Percentiles rank a stretch among this genome's conserved stretches.
Evolutionary conservation across 2,888 invertebrate species (phyloP).

Genomic region (Tenthredo distinguenda): DNA sequence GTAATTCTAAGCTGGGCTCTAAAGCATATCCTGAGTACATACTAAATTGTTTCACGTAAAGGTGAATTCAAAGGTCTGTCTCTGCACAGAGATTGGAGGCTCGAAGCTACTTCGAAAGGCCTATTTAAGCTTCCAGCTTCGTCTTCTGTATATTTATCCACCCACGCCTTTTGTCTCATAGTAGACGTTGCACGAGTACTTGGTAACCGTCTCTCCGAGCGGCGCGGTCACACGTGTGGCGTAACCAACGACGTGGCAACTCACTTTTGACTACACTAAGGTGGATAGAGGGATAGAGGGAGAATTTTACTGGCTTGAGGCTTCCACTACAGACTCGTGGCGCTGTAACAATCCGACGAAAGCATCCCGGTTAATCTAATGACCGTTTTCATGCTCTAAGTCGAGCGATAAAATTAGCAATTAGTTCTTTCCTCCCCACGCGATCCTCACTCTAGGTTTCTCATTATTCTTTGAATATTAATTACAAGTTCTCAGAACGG

Average conservation of each 20-base stretch:
- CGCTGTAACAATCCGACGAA: neutral
- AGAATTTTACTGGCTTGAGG: neutral
- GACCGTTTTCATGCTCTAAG: neutral
- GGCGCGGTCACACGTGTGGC: slow-evolving; percentile 5
- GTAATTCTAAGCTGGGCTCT: neutral
- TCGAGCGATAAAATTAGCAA: neutral
- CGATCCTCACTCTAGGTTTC: neutral
- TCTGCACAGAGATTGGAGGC: neutral
- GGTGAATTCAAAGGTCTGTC: neutral
- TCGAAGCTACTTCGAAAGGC: slow-evolving; percentile 3
- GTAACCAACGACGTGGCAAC: slow-evolving; percentile 30
- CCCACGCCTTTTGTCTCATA: slow-evolving; percentile 13
- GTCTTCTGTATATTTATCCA: slow-evolving; percentile 8
- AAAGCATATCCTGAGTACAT: neutral
- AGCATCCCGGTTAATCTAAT: neutral
- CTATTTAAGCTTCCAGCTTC: slow-evolving; percentile 7
- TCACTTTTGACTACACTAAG: neutral
- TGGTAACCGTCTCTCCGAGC: neutral
- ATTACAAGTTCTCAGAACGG: neutral
- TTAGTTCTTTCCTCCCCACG: neutral
- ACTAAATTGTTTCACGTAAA: neutral
- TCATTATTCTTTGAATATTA: neutral
- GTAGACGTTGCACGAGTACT: slow-evolving; percentile 15
- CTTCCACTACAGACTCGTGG: neutral
- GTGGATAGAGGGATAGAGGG: neutral